Evolutionary conservation across 2,888 invertebrate genomes (phyloP).

Genomic region (Nomada goodeniana): DNA sequence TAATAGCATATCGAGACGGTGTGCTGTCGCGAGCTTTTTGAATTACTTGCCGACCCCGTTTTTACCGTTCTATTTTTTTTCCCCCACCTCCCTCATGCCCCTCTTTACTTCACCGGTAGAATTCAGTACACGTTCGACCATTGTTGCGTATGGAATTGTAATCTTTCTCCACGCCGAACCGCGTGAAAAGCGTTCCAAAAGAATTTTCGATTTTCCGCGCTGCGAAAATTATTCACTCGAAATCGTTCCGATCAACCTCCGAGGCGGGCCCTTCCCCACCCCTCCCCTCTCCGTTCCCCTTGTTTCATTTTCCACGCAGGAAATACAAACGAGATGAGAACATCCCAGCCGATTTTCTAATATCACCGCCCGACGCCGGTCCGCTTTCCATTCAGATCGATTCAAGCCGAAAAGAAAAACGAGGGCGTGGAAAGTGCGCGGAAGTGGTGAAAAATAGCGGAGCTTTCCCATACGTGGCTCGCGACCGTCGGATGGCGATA

Average conservation of each 20-base stretch:
- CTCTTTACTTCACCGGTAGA: conserved; percentile 15
- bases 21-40: conserved; percentile 60
- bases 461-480: conserved; percentile 19
- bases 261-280: no score
- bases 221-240: background rate
- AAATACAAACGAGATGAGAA: background rate
- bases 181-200: conserved; percentile 1
- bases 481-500: conserved; percentile 10
- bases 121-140: conserved; percentile 25
- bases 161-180: conserved; percentile 8
- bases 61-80: conserved; percentile 51
- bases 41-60: conserved; percentile 65
- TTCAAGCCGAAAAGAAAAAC: background rate
- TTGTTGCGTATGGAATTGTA: conserved; percentile 32
- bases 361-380: no score
- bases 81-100: no score
- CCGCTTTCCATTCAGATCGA: background rate
- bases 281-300: no score
- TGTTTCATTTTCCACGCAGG: background rate
- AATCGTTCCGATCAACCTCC: background rate
- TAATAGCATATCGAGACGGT: conserved; percentile 59
- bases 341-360: background rate
- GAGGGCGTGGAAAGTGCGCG: background rate
- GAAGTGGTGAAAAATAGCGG: background rate
- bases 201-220: conserved; percentile 7